Evolutionary conservation across 2,888 invertebrate species (phyloP).

Genomic region (Heteromurus nitidus): DNA sequence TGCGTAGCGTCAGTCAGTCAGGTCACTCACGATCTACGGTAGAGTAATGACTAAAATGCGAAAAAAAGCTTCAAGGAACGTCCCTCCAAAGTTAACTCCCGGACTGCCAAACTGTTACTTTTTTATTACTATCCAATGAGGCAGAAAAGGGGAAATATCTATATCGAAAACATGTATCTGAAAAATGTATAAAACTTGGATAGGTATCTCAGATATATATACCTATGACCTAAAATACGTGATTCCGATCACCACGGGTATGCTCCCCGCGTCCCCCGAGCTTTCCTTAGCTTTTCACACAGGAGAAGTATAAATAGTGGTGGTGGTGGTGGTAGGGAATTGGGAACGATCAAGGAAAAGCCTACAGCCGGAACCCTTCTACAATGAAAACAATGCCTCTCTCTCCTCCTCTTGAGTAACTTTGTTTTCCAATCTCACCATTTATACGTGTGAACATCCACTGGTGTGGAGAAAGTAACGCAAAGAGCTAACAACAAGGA

Average conservation of each 20-base stretch:
- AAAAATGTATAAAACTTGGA: too few species aligned
- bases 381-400: conserved; percentile 53
- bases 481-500: conserved; percentile 2
- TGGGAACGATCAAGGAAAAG: conserved; percentile 47
- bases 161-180: too few species aligned
- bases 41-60: conserved; percentile 56
- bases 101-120: background rate
- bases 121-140: too few species aligned
- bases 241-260: conserved; percentile 46
- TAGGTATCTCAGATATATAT: conserved; percentile 12
- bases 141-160: too few species aligned
- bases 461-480: too few species aligned
- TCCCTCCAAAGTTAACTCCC: conserved; percentile 20
- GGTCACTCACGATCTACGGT: conserved; percentile 44
- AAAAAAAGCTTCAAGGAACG: background rate
- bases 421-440: conserved; percentile 42
- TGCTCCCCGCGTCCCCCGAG: conserved; percentile 45
- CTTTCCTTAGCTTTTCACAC: conserved; percentile 7
- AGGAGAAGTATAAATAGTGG: conserved; percentile 36
- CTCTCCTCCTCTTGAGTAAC: background rate
- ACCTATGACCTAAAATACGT: conserved; percentile 59
- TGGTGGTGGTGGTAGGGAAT: too few species aligned
- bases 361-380: conserved; percentile 33
- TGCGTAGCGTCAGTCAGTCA: too few species aligned
- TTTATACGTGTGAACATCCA: too few species aligned